Base-by-base conservation (phyloP, 2,113 vertebrate genomes). In the Sapajus apella region DNA sequence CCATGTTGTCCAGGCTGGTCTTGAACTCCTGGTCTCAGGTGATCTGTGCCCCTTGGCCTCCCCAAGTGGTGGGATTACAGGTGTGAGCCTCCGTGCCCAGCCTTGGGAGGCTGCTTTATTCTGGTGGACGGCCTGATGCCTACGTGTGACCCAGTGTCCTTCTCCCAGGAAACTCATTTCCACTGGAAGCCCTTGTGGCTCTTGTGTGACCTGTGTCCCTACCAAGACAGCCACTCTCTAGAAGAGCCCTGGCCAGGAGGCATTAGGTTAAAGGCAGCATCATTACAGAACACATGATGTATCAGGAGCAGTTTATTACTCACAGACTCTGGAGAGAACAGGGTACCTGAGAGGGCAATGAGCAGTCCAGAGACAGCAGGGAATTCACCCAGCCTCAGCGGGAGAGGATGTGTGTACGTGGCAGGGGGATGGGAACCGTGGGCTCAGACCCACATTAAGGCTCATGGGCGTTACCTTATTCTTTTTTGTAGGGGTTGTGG, bases 21-120 rank as follows among this genome's bases (percentile, higher is more conserved):
- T 64, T 30, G 11, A 64, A 30, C 61, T 64, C 61, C 61, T 64
- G 61, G 30, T 27, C 61, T 32, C 61, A 64, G 61, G 61, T 64
- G 27, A 64, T 64, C 27, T 64, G 27, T 64, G 27, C 61, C 27
- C 27, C 5, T 64, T 64, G 27, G 61, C 27, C 11, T 64, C 61
- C 61, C 61, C 27, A 32, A 30, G 61, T 13, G 12, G 12, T 64
- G 61, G 27, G 12, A 64, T 64, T 64, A 30, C 11, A 64, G 61
- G 61, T 0, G 2, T 32, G 61, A 64, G 61, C 27, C 61, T 30
- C 61, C 0, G 5, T 0, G 12, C 27, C 61, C 0, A 0, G 61
- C 61, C 12, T 0, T 32, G 30, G 11, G 27, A 64, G 61, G 7
- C 30, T 17, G 40, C 45, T 40, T 40, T 43, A 32, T 68, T n/a